Percentiles rank a stretch among this genome's conserved stretches.
phyloP scores from a whole-genome alignment of 1,140 invertebrate species.

The Tribolium castaneum region DNA sequence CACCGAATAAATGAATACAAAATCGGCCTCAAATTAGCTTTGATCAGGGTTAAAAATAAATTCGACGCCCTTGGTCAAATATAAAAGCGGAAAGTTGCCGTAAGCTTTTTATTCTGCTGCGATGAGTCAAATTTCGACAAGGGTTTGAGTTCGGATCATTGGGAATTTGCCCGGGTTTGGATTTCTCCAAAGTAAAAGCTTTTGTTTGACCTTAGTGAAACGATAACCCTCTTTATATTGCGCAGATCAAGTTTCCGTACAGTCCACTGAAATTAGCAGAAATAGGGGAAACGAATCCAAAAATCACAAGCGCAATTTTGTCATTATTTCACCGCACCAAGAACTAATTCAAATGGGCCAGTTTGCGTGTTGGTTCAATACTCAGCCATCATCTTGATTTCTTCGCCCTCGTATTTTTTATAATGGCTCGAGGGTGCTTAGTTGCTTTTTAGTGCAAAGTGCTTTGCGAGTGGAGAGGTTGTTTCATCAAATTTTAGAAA shows the following conservation, averaged over 20 bases:
- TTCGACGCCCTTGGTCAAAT: background rate
- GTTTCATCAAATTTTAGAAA: slow-evolving; percentile 25
- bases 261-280: no score
- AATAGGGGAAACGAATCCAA: no score
- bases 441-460: slow-evolving; percentile 21
- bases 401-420: slow-evolving; percentile 11
- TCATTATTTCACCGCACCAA: no score
- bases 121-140: slow-evolving; percentile 16
- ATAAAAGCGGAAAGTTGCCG: background rate
- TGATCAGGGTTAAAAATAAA: background rate
- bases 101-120: slow-evolving; percentile 6
- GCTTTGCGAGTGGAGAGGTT: slow-evolving; percentile 17
- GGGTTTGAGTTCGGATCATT: slow-evolving; percentile 4
- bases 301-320: no score
- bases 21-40: background rate
- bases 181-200: background rate
- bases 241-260: slow-evolving; percentile 4
- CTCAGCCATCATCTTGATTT: slow-evolving; percentile 17
- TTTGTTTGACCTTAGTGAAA: slow-evolving; percentile 18
- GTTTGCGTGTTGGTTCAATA: background rate
- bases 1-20: background rate
- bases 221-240: slow-evolving; percentile 15
- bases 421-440: slow-evolving; percentile 25
- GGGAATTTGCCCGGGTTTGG: slow-evolving; percentile 6
- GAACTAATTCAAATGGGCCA: background rate